Evolutionary conservation across 2,797 vertebrate genomes (phyloP).

Genomic region (Gallinago stenura): DNA sequence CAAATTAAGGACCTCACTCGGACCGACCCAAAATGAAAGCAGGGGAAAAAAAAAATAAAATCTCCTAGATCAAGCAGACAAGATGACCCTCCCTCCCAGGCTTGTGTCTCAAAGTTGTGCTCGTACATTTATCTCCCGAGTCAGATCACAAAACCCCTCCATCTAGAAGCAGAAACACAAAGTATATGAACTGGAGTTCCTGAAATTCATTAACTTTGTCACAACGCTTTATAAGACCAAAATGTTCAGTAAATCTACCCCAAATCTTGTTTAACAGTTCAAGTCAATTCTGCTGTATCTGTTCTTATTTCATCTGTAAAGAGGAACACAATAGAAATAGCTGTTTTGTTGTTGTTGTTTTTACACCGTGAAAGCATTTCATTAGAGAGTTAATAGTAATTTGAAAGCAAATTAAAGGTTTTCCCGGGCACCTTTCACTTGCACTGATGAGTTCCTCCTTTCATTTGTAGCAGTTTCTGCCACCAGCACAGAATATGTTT

Average conservation of each 20-base stretch:
- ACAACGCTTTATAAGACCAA: neutral
- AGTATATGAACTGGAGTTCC: neutral
- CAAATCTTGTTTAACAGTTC: neutral
- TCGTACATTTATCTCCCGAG: neutral
- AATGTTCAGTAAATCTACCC: neutral
- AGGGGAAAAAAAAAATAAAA: no score
- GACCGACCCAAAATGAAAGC: neutral
- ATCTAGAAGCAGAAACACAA: neutral
- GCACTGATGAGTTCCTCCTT: neutral
- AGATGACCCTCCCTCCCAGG: neutral
- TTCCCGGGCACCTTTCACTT: neutral
- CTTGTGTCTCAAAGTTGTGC: fast-evolving
- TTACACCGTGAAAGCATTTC: neutral
- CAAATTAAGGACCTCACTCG: neutral
- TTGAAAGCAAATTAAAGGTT: neutral
- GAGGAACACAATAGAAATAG: neutral
- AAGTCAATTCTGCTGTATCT: neutral
- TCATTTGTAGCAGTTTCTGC: neutral
- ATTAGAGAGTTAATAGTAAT: neutral
- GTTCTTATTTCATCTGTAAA: neutral
- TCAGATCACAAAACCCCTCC: neutral
- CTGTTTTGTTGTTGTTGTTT: neutral
- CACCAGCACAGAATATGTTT: neutral
- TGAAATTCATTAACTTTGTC: neutral
- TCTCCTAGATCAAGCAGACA: neutral